Base-by-base conservation (phyloP, 2,113 vertebrate genomes). In the Nansenia antarctica region DNA sequence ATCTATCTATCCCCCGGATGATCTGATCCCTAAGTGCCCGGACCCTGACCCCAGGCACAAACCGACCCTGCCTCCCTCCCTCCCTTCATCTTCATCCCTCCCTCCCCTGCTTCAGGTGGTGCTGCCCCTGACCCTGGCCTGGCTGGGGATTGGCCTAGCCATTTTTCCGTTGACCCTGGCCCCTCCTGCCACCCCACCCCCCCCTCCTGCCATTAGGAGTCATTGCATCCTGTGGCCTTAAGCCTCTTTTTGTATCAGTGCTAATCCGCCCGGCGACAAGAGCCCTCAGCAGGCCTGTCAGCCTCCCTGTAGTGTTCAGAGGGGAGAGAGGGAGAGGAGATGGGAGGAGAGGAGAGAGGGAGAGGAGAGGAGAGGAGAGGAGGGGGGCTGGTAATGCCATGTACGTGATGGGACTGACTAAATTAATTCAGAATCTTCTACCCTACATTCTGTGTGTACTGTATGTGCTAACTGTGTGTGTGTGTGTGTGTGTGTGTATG, bases 211-310 rank as follows among this genome's bases (percentile, higher is more conserved):
- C 76, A 79, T 86, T 77, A 77, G 73, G 79, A 86, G 75, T 83
- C 86, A 83, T 81, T 81, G 81, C 87, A 89, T 87, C 83, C 85
- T 83, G 72, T 31, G 63, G 70, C 74, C 67, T 80, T 87, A 89
- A 88, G 83, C 90, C 84, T 87, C 89, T 90, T 90, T 90, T 86
- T 86, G 85, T 86, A 88, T 89, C 86, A 75, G 78, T 27, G 65
- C 82, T 90, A 90, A 91, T 90, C 88, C 85, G 60, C 58, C 76
- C 77, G 61, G 81, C 76, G 78, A 90, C 88, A 90, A 87, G 83
- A 87, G 87, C 76, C 84, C 86, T 87, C 75, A 74, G 85, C 67
- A 31, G 85, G 82, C 75, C 83, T 82, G 85, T 89, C 90, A 85
- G 86, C 81, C 76, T 20, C 74, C 87, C 90, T 76, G 89, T 82